Percentiles rank a stretch among this genome's conserved stretches.
Evolutionary conservation across 1,140 invertebrate species (phyloP).

Genomic region (Drosophila ambigua): DNA sequence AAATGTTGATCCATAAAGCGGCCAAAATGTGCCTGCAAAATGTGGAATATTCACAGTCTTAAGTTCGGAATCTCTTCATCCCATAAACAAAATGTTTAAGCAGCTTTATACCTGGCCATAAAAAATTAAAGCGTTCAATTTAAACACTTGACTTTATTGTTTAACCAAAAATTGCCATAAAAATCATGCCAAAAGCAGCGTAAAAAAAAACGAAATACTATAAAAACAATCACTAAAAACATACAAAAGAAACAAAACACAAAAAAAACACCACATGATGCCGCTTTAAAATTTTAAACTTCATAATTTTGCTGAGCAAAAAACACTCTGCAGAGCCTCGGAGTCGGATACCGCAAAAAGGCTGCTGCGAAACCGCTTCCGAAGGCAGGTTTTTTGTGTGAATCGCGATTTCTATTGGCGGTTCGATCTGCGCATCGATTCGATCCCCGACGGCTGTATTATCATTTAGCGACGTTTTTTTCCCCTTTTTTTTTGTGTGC

Average conservation of each 20-base stretch:
- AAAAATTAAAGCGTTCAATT: constrained; percentile 45
- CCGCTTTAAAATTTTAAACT: constrained; percentile 49
- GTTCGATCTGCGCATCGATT: constrained; percentile 16
- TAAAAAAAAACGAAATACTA: background rate
- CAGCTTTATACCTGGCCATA: constrained; percentile 45
- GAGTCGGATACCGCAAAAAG: constrained; percentile 6
- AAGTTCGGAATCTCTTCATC: too few relatives aligned
- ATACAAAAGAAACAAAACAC: background rate
- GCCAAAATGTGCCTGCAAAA: too few relatives aligned
- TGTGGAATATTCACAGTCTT: too few relatives aligned
- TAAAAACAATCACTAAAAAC: constrained; percentile 13
- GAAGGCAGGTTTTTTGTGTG: constrained; percentile 33
- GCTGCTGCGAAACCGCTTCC: constrained; percentile 40
- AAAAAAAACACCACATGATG: constrained; percentile 11
- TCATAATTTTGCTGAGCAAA: constrained; percentile 59
- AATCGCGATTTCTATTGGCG: constrained; percentile 49
- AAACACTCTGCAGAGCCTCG: background rate
- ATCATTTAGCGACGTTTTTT: constrained; percentile 75
- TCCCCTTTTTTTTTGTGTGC: constrained; percentile 13
- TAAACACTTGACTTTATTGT: constrained; percentile 68
- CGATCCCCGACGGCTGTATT: constrained; percentile 49
- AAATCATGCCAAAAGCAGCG: constrained; percentile 7
- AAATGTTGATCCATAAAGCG: too few relatives aligned
- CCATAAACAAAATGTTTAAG: constrained; percentile 60
- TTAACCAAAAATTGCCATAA: constrained; percentile 56